A percentile compares a stretch with the other conserved stretches of the same genome.
Conservation (phyloP, 2,888 invertebrate species). For the Pogonocherus hispidulus region DNA sequence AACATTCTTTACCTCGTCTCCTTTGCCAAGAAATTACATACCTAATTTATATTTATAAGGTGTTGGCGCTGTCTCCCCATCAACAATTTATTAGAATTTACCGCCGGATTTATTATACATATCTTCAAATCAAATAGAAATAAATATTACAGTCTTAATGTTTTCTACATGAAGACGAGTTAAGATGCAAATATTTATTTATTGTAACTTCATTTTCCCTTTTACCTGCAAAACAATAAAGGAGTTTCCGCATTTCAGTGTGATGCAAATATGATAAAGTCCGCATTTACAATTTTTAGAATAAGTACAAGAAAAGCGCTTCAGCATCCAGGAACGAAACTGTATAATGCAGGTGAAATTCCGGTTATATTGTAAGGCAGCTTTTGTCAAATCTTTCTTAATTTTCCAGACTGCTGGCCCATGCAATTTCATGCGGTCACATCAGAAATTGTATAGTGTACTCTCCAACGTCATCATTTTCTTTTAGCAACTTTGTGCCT, state of each 20-base stretch:
- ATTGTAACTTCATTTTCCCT: no score
- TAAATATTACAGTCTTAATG: no score
- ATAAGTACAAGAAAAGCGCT: not conserved
- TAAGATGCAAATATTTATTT: no score
- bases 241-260: not conserved
- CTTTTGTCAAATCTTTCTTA: constrained; percentile 50
- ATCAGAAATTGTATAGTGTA: constrained; percentile 44
- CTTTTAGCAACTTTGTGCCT: constrained; percentile 12
- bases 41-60: constrained; percentile 6
- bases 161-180: no score
- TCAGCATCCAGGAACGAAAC: not conserved
- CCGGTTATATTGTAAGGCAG: constrained; percentile 40
- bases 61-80: not conserved
- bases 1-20: constrained; percentile 15
- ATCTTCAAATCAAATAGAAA: no score
- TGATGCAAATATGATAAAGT: not conserved
- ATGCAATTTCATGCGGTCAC: constrained; percentile 45
- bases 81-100: not conserved
- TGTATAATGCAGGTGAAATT: constrained; percentile 38
- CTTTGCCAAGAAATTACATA: not conserved
- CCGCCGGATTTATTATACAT: no score
- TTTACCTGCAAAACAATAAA: not conserved
- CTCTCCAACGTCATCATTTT: constrained; percentile 33
- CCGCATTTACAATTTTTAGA: not conserved
- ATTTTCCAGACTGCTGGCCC: constrained; percentile 53